A percentile compares a stretch with the other conserved stretches of the same genome.
These are phyloP conservation scores for Crocallis elinguaria DNA, from an alignment of 2,888 invertebrate genomes.

Conservation along the genomic window DNA sequence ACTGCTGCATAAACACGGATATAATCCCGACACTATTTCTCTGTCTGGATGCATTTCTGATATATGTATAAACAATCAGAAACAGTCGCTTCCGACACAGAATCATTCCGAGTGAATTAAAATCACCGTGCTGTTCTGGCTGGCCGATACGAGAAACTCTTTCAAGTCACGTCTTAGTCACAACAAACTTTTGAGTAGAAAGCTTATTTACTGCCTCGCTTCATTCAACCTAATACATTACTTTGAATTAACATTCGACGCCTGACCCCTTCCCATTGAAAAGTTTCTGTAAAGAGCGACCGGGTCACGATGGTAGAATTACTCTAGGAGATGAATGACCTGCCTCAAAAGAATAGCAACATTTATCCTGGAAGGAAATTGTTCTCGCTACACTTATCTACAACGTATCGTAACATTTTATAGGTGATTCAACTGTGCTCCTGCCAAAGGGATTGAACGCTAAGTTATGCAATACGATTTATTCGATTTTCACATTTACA, in stretches of 20 bases:
- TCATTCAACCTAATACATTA: conserved; percentile 10
- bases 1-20: too few relatives aligned
- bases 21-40: too few relatives aligned
- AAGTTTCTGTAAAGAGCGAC: conserved; percentile 31
- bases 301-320: conserved; percentile 29
- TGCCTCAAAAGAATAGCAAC: conserved; percentile 30
- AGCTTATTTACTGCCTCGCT: conserved; percentile 10
- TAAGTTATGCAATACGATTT: background rate
- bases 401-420: background rate
- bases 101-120: too few relatives aligned
- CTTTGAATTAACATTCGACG: conserved; percentile 9
- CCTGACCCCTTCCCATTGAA: conserved; percentile 19
- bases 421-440: background rate
- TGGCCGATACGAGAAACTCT: background rate
- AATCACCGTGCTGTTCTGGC: too few relatives aligned
- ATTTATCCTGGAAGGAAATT: conserved; percentile 40
- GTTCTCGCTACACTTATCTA: conserved; percentile 21
- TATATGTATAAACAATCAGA: too few relatives aligned
- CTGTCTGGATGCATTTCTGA: too few relatives aligned
- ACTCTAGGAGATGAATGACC: conserved; percentile 41
- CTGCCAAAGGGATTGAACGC: background rate
- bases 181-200: conserved; percentile 13
- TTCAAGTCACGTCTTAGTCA: background rate
- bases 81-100: too few relatives aligned
- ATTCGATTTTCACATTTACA: too few relatives aligned